phyloP scores from a whole-genome alignment of 37 sponge, comb jelly and placozoan genomes.

The Ephydatia muelleri region DNA sequence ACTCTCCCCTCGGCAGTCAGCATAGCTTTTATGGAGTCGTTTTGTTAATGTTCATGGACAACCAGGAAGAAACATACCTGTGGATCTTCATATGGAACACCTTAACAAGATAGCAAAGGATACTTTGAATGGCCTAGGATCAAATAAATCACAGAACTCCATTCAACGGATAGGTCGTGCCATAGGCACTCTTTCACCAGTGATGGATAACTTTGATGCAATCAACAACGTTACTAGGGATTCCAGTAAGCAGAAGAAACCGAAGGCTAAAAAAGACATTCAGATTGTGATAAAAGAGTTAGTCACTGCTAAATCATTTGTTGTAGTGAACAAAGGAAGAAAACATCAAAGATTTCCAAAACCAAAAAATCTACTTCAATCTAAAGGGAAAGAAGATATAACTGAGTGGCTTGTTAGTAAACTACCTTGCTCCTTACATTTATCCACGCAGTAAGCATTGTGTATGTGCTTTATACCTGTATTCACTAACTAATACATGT shows the following conservation, averaged over 20 bases:
- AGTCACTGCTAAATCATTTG: conserved; percentile 29
- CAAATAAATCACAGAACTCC: conserved; percentile 29
- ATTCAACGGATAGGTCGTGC: conserved; percentile 36
- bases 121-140: conserved; percentile 40
- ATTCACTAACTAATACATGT: conserved; percentile 1
- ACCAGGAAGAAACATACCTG: conserved; percentile 44
- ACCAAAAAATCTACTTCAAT: background rate
- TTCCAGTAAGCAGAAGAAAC: too few relatives aligned
- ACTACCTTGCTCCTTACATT: background rate
- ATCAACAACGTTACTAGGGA: background rate
- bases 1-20: conserved; percentile 37
- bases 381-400: background rate
- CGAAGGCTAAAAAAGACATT: conserved; percentile 14
- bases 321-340: conserved; percentile 11
- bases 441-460: background rate
- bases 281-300: conserved; percentile 23
- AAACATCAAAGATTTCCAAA: conserved; percentile 10
- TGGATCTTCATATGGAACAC: conserved; percentile 50
- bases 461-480: background rate
- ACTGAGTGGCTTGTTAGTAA: conserved; percentile 1
- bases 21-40: conserved; percentile 42
- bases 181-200: conserved; percentile 9
- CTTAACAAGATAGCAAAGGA: conserved; percentile 40
- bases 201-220: conserved; percentile 33
- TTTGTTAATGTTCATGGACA: conserved; percentile 30